Percentiles rank a stretch among this genome's conserved stretches.
phyloP scores from a whole-genome alignment of 2,113 vertebrate species.

The Arizona elegans region DNA sequence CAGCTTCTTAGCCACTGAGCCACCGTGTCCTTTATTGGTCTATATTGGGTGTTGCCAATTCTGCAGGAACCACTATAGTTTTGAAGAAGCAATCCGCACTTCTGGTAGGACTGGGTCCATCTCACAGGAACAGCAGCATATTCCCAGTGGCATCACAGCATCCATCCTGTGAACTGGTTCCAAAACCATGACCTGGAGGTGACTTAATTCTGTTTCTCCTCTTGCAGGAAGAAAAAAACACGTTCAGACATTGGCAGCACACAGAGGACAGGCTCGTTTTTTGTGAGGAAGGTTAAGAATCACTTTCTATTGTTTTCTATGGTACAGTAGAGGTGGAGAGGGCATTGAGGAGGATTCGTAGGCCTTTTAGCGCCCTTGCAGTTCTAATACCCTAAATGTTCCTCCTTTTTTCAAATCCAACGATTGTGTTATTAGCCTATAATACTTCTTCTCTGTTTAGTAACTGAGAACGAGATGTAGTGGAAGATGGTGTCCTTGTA shows the following conservation, averaged over 20 bases:
- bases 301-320: background rate
- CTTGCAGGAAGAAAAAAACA: slow-evolving; percentile 1
- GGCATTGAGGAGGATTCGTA: background rate
- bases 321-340: background rate
- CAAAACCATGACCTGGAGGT: too few relatives aligned
- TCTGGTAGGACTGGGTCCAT: background rate
- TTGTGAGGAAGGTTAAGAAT: slow-evolving; percentile 12
- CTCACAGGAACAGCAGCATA: background rate
- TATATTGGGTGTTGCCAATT: background rate
- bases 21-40: too few relatives aligned
- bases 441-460: background rate
- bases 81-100: background rate
- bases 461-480: background rate
- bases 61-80: background rate
- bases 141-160: background rate
- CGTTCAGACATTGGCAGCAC: too few relatives aligned
- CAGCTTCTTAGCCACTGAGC: too few relatives aligned
- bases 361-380: background rate
- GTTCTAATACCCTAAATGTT: background rate
- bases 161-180: background rate
- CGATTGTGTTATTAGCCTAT: background rate
- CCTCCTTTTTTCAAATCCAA: background rate
- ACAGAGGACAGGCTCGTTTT: background rate
- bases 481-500: background rate
- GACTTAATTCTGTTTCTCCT: background rate